phyloP scores from a whole-genome alignment of 2,113 vertebrate genomes.

The Odocoileus virginianus region DNA sequence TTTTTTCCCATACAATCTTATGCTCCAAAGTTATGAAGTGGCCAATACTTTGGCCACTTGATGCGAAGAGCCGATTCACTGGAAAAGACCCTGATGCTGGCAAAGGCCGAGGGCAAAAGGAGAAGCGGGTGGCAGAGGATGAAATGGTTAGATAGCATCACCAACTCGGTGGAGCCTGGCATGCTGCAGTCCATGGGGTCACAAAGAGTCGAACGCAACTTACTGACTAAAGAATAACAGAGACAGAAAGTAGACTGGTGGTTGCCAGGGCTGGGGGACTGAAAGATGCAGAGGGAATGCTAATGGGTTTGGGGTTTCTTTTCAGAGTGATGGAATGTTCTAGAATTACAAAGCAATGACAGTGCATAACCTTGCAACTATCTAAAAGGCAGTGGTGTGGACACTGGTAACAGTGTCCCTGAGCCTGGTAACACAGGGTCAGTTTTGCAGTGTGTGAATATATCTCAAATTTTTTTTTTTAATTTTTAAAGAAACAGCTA shows the following conservation, averaged over 20 bases:
- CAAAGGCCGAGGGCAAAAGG: background rate
- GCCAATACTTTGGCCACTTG: background rate
- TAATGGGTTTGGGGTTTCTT: background rate
- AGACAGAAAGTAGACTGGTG: background rate
- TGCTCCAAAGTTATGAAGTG: background rate
- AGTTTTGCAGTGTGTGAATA: background rate
- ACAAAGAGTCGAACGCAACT: background rate
- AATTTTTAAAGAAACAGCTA: background rate
- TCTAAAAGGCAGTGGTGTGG: background rate
- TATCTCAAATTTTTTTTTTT: background rate
- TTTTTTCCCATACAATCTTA: background rate
- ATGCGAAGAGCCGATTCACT: background rate
- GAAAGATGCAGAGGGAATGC: background rate
- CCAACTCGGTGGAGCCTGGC: background rate
- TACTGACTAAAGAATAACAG: background rate
- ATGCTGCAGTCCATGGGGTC: background rate
- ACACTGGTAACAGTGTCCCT: background rate
- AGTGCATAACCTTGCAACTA: no score
- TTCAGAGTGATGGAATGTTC: background rate
- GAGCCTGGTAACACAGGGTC: background rate
- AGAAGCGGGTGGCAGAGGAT: background rate
- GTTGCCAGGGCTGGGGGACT: background rate
- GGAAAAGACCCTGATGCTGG: background rate
- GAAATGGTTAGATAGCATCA: background rate
- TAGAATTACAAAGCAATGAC: background rate